Evolutionary conservation across 2,113 vertebrate species (phyloP).

Genomic region (Calypte anna): DNA sequence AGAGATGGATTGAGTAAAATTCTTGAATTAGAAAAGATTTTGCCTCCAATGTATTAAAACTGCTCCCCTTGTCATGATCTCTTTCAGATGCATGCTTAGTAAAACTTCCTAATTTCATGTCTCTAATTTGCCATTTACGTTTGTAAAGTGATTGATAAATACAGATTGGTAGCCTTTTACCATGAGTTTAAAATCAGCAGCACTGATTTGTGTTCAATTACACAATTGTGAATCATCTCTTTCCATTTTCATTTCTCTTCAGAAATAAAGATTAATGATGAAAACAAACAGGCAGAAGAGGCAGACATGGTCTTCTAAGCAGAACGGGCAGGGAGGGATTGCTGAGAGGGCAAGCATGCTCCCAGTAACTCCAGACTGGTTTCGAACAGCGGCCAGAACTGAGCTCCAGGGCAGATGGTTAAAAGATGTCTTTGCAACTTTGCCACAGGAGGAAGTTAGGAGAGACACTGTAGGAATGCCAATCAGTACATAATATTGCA

Average conservation of each 20-base stretch:
- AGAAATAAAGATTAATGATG: background rate
- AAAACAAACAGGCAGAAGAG: background rate
- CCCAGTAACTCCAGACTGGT: background rate
- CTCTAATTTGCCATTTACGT: background rate
- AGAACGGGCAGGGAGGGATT: fast-evolving
- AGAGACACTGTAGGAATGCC: background rate
- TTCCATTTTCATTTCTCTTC: background rate
- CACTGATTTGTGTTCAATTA: background rate
- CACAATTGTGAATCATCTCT: background rate
- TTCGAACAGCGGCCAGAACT: background rate
- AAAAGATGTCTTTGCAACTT: background rate
- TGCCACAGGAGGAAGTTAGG: background rate
- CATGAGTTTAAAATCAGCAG: background rate
- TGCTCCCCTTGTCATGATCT: background rate
- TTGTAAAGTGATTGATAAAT: background rate
- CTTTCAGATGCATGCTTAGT: background rate
- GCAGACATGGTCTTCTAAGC: background rate
- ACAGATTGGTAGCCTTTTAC: background rate
- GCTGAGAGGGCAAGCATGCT: fast-evolving
- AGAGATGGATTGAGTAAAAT: background rate
- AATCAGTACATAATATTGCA: background rate
- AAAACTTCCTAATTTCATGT: background rate
- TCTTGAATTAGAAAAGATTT: background rate
- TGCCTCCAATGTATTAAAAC: background rate
- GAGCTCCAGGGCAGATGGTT: too few species aligned